These are phyloP conservation scores for Rhopalosiphum nymphaeae DNA, from an alignment of 2,888 invertebrate genomes.

Conservation along the genomic window DNA sequence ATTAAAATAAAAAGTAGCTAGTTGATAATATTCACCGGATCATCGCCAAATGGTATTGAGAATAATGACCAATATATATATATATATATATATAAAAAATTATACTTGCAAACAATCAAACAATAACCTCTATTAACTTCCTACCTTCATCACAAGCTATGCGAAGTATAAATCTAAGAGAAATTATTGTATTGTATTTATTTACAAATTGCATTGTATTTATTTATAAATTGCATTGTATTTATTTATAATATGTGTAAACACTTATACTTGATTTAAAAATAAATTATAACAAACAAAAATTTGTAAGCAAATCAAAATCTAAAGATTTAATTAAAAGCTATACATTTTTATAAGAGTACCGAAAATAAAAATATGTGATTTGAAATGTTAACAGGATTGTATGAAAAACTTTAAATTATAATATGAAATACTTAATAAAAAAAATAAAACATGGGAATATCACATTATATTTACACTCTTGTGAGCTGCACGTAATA, in stretches of 20 bases:
- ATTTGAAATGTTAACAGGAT: neutral
- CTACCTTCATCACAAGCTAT: no score
- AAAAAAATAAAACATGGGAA: neutral
- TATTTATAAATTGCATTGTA: no score
- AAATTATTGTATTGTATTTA: no score
- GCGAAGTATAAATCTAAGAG: no score
- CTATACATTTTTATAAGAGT: neutral
- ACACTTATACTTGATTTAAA: no score
- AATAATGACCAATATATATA: neutral
- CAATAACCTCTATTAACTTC: no score
- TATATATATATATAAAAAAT: neutral
- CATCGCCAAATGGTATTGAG: neutral
- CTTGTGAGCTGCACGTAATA: neutral
- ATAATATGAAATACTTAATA: neutral
- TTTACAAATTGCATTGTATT: no score
- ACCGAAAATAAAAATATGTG: neutral
- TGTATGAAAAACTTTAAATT: neutral
- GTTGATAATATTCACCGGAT: neutral
- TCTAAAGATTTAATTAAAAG: neutral
- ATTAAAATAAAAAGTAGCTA: neutral
- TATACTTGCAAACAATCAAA: neutral
- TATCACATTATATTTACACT: neutral
- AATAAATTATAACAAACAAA: neutral
- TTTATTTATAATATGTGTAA: no score
- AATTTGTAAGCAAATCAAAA: neutral